Conservation (phyloP, 2,888 invertebrate species). For the Pterobdella sp. region DNA sequence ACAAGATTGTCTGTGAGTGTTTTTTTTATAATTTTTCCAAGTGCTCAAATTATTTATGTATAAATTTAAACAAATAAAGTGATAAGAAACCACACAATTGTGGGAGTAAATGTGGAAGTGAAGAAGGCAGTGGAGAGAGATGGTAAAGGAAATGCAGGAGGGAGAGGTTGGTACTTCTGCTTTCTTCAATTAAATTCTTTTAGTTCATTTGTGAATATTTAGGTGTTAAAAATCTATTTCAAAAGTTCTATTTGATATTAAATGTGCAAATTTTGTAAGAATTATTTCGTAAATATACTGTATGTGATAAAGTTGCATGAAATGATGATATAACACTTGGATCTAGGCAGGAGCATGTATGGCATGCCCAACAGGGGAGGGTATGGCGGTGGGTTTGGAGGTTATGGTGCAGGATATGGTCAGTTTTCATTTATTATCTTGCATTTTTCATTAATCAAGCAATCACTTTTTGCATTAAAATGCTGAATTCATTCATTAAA, state of each 20-base stretch:
- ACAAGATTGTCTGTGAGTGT: slow-evolving; percentile 82
- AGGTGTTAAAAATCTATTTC: neutral
- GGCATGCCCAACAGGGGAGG: slow-evolving; percentile 19
- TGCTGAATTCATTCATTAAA: too few relatives aligned
- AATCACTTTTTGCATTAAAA: neutral
- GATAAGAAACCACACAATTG: slow-evolving; percentile 61
- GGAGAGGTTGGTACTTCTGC: slow-evolving; percentile 27
- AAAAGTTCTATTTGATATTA: too few relatives aligned
- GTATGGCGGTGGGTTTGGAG: slow-evolving; percentile 20
- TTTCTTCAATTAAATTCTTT: neutral
- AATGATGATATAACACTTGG: neutral
- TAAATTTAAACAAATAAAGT: slow-evolving; percentile 42
- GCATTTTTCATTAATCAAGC: neutral
- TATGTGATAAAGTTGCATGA: too few relatives aligned
- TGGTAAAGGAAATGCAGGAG: slow-evolving; percentile 23
- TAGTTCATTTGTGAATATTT: neutral
- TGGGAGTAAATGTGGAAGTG: slow-evolving; percentile 76
- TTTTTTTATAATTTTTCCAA: neutral
- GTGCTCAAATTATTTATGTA: neutral
- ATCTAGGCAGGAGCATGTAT: neutral
- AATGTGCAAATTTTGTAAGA: too few relatives aligned
- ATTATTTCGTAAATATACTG: too few relatives aligned
- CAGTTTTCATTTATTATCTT: neutral
- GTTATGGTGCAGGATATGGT: slow-evolving; percentile 22
- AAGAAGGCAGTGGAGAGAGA: slow-evolving; percentile 72